Evolutionary conservation across 1,140 invertebrate species (phyloP).

Genomic region (Batillaria attramentaria): DNA sequence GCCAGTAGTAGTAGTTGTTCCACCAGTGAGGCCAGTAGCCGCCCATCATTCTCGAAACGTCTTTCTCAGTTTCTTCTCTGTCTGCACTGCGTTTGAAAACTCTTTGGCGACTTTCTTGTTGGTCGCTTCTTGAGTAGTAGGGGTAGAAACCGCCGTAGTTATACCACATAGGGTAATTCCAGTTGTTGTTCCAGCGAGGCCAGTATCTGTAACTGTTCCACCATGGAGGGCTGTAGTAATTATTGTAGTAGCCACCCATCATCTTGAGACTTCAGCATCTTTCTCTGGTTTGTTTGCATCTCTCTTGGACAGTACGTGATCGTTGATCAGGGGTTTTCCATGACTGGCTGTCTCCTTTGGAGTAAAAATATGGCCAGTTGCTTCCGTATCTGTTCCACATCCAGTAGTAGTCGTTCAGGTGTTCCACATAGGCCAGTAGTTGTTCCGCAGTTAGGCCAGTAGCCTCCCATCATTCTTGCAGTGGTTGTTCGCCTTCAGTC

Average conservation of each 20-base stretch:
- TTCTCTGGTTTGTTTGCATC: neutral
- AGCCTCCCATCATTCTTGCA: neutral
- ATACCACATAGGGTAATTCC: neutral
- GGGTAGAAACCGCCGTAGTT: neutral
- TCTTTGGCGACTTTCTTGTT: no score
- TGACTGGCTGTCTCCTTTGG: neutral
- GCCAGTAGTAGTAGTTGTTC: neutral
- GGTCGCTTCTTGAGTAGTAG: neutral
- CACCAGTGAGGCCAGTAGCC: slow-evolving; percentile 22
- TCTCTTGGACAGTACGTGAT: neutral
- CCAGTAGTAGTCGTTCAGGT: neutral
- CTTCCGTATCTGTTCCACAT: slow-evolving; percentile 12
- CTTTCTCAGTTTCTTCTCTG: neutral
- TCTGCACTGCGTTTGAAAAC: no score
- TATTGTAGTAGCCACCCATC: slow-evolving; percentile 20
- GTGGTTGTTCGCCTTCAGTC: neutral
- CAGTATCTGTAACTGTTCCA: slow-evolving; percentile 22
- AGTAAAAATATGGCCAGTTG: no score
- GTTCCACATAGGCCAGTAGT: neutral
- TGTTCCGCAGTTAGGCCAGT: neutral
- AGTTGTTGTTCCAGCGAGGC: slow-evolving; percentile 12
- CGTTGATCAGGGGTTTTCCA: neutral
- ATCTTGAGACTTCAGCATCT: slow-evolving; percentile 1
- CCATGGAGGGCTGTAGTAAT: slow-evolving; percentile 5
- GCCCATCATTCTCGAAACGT: slow-evolving; percentile 17